A percentile compares a stretch with the other conserved stretches of the same genome.
Conservation (phyloP, 2,888 invertebrate genomes). For the Bedellia somnulentella region DNA sequence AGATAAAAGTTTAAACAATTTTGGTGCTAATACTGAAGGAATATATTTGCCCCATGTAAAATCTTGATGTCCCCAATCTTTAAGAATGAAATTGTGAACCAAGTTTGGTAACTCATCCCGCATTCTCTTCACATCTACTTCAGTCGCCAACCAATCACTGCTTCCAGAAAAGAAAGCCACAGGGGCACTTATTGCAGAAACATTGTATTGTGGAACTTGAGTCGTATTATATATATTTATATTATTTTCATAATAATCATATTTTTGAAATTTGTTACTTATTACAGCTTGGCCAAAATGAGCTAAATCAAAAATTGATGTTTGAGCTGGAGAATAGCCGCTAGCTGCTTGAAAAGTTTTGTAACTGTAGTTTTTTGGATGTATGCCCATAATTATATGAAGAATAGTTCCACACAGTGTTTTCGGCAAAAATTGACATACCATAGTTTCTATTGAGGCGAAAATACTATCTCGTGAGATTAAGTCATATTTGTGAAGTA, state of each 20-base stretch:
- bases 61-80: too few species aligned
- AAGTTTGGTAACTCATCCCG: background rate
- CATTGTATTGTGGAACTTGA: background rate
- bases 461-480: background rate
- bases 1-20: too few species aligned
- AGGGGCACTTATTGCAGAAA: background rate
- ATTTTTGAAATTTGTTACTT: background rate
- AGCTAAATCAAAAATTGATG: background rate
- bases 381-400: background rate
- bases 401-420: background rate
- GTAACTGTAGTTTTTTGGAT: background rate
- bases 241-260: background rate
- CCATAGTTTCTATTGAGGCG: background rate
- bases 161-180: background rate
- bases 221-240: background rate
- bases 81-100: too few species aligned
- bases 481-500: background rate
- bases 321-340: background rate
- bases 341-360: background rate
- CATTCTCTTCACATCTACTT: background rate
- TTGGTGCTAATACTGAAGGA: too few species aligned
- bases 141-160: background rate
- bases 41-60: too few species aligned
- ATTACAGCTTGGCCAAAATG: background rate
- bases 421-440: constrained; percentile 1